Evolutionary conservation across 2,113 vertebrate genomes (phyloP).

Genomic region (Thalassarche chlororhynchos): DNA sequence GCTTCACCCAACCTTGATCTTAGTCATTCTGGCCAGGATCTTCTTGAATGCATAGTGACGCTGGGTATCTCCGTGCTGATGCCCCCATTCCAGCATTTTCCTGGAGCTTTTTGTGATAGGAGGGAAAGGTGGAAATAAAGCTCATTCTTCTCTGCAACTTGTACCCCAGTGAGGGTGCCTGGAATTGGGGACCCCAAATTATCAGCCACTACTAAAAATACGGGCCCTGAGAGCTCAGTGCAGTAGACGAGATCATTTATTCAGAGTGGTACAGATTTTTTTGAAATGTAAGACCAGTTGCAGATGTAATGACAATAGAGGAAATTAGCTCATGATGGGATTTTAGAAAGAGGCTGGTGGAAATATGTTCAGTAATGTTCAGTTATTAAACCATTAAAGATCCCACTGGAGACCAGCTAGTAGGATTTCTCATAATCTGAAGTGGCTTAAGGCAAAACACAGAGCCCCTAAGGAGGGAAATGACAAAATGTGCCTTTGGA

Average conservation of each 20-base stretch:
- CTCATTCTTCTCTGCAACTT: background rate
- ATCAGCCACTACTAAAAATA: background rate
- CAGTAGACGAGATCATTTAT: background rate
- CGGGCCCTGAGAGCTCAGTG: background rate
- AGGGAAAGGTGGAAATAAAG: background rate
- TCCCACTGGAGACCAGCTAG: slow-evolving; percentile 37
- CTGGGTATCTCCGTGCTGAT: background rate
- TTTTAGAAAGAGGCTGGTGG: slow-evolving; percentile 49
- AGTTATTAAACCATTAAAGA: slow-evolving; percentile 62
- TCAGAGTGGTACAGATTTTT: background rate
- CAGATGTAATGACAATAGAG: slow-evolving; percentile 65
- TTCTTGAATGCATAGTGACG: background rate
- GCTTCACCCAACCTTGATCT: background rate
- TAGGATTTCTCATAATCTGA: slow-evolving; percentile 50
- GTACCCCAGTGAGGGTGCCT: background rate
- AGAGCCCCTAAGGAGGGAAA: slow-evolving; percentile 47
- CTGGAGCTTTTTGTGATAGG: background rate
- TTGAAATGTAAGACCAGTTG: slow-evolving; percentile 53
- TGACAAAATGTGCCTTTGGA: slow-evolving; percentile 25
- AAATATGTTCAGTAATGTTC: slow-evolving; percentile 59
- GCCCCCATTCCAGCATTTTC: background rate
- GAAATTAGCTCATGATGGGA: slow-evolving; percentile 65
- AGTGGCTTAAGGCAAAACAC: slow-evolving; percentile 17
- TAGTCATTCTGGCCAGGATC: background rate
- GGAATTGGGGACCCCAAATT: background rate